These are phyloP conservation scores for Microtus montanus DNA, from an alignment of 2,113 vertebrate genomes.

Conservation along the genomic window DNA sequence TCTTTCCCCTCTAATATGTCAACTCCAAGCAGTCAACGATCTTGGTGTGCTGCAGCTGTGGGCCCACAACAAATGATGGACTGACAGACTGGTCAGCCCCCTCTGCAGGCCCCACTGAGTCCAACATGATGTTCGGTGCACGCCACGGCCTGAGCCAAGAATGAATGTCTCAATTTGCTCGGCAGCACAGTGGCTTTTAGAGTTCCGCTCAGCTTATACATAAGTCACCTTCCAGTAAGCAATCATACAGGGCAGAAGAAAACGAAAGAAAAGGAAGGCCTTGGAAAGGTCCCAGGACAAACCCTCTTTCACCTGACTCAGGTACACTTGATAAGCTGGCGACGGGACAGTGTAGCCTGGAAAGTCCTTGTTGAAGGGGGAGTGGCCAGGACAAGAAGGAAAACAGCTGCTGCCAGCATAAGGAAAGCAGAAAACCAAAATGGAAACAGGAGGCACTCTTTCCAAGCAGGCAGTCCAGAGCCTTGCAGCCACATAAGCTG, in stretches of 20 bases:
- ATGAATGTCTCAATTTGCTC: not conserved
- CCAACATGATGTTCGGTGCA: not conserved
- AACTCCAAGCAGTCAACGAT: not conserved
- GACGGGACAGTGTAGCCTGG: not conserved
- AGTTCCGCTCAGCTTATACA: not conserved
- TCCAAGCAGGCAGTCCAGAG: not conserved
- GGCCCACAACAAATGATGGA: not conserved
- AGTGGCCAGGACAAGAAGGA: not conserved
- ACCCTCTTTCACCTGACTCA: not conserved
- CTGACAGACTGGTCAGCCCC: not conserved
- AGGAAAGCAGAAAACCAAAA: not conserved
- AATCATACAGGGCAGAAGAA: slow-evolving; percentile 34
- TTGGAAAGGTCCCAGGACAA: slow-evolving; percentile 19
- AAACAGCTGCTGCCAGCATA: not conserved
- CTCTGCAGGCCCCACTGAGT: not conserved
- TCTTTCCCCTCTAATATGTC: not conserved
- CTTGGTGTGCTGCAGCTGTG: not conserved
- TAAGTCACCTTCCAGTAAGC: slow-evolving; percentile 44
- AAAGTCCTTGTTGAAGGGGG: not conserved
- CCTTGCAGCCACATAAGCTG: not conserved
- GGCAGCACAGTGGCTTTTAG: not conserved
- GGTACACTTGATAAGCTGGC: not conserved
- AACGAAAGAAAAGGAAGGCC: not conserved
- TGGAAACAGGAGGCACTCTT: not conserved
- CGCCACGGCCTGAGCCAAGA: not conserved